A percentile compares a stretch with the other conserved stretches of the same genome.
Evolutionary conservation across 2,797 vertebrate genomes (phyloP).

Genomic region (Crenichthys baileyi): DNA sequence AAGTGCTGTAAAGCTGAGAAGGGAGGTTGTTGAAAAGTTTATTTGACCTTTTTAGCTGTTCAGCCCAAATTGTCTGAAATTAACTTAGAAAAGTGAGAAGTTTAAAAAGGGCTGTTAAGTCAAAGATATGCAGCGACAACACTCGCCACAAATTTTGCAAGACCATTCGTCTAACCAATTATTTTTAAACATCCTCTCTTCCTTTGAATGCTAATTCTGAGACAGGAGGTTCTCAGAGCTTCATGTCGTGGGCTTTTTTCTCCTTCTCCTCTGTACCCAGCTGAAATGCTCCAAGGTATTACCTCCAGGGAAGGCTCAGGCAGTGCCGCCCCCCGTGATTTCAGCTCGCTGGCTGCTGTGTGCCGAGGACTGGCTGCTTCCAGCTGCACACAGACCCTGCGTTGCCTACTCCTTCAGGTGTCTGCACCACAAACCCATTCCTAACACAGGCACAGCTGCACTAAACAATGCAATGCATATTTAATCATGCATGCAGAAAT

Average conservation of each 20-base stretch:
- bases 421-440: slow-evolving; percentile 45
- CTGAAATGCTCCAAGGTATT: slow-evolving; percentile 75
- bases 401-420: slow-evolving; percentile 83
- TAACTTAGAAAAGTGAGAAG: slow-evolving; percentile 3
- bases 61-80: slow-evolving; percentile 2
- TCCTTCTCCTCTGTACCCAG: slow-evolving; percentile 51
- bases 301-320: slow-evolving; percentile 58
- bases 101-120: background rate
- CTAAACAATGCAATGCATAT: slow-evolving; percentile 68
- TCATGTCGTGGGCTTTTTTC: slow-evolving; percentile 29
- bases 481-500: slow-evolving; percentile 70
- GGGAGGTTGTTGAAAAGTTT: slow-evolving; percentile 6
- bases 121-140: background rate
- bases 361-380: slow-evolving; percentile 78
- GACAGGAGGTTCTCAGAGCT: slow-evolving; percentile 13
- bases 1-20: slow-evolving; percentile 17
- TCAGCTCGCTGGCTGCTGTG: slow-evolving; percentile 74
- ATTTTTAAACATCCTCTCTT: slow-evolving; percentile 23
- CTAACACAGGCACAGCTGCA: slow-evolving; percentile 40
- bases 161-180: slow-evolving; percentile 23
- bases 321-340: slow-evolving; percentile 34
- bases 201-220: slow-evolving; percentile 14
- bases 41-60: slow-evolving; percentile 9
- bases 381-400: slow-evolving; percentile 60
- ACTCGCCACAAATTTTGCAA: slow-evolving; percentile 16